These are phyloP conservation scores for Gymnocephalus cernua DNA, from an alignment of 2,113 vertebrate genomes.

Conservation along the genomic window DNA sequence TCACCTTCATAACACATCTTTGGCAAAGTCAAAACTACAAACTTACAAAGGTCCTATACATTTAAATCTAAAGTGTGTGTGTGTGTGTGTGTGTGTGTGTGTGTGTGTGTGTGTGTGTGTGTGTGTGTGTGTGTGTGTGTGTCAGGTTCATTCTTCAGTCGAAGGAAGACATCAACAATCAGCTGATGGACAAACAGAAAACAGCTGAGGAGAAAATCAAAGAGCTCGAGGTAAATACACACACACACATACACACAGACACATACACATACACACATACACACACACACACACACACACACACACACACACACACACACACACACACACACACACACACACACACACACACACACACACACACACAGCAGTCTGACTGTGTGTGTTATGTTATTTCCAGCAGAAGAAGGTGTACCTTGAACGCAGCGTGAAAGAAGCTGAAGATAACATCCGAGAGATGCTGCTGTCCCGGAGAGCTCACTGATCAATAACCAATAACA, in stretches of 20 bases:
- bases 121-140: constrained; percentile 27
- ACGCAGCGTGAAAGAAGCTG: constrained; percentile 94
- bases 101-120: background rate
- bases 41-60: no score
- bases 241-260: background rate
- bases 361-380: background rate
- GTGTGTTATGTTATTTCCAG: constrained; percentile 77
- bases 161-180: constrained; percentile 92
- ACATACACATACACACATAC: background rate
- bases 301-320: background rate
- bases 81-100: no score
- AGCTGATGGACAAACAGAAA: constrained; percentile 93
- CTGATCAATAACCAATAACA: background rate
- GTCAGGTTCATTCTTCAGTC: constrained; percentile 97
- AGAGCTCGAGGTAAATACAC: constrained; percentile 90
- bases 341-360: background rate
- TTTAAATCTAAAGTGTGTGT: no score
- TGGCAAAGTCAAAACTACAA: no score
- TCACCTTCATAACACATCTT: no score
- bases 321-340: background rate
- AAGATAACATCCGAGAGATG: constrained; percentile 98
- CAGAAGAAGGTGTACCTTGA: constrained; percentile 96
- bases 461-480: constrained; percentile 91
- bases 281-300: background rate
- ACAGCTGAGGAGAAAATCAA: constrained; percentile 97